Percentiles rank a stretch among this genome's conserved stretches.
Conservation (phyloP, 2,113 vertebrate species). For the Eudyptes chrysolophus region DNA sequence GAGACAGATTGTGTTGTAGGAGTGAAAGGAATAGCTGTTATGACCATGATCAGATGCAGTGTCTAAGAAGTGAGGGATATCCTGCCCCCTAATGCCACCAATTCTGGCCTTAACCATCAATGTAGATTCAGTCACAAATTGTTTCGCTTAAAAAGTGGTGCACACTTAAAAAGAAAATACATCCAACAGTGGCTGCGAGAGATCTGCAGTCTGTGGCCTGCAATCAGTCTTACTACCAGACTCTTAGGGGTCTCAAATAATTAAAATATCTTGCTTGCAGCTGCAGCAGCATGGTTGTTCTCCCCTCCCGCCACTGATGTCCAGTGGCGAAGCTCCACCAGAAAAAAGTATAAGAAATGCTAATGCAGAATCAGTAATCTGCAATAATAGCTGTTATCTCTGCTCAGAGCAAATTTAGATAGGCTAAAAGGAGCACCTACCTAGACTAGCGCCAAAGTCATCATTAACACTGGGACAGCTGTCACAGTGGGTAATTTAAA, state of each 20-base stretch:
- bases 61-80: not conserved
- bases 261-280: not conserved
- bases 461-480: not conserved
- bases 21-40: not conserved
- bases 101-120: not conserved
- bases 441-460: not conserved
- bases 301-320: fast-evolving
- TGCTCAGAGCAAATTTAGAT: not conserved
- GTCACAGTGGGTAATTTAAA: not conserved
- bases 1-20: not conserved
- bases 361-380: fast-evolving
- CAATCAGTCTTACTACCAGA: not conserved
- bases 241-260: not conserved
- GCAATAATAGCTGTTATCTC: not conserved
- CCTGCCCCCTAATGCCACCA: not conserved
- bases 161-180: not conserved
- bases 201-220: not conserved
- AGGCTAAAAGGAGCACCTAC: not conserved
- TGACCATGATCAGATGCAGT: not conserved
- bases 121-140: not conserved
- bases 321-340: not conserved
- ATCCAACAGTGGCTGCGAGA: not conserved
- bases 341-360: not conserved
- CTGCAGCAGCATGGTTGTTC: not conserved
- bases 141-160: not conserved